Evolutionary conservation across 1,140 invertebrate genomes (phyloP).

Genomic region (Antheraea mylitta): DNA sequence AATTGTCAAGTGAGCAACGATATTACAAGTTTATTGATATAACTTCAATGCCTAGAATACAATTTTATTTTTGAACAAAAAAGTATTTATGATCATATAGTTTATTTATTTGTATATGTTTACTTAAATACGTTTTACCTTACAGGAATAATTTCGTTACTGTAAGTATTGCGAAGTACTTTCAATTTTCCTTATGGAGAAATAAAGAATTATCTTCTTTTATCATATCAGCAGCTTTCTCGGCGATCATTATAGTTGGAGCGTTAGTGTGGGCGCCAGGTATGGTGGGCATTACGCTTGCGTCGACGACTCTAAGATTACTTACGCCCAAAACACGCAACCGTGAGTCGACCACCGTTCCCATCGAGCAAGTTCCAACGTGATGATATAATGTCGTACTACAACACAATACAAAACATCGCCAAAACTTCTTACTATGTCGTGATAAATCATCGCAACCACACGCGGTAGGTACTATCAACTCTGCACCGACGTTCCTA

Average conservation of each 20-base stretch:
- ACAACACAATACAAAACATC: not conserved
- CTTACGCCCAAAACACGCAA: not conserved
- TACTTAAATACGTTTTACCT: no score
- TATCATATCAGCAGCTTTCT: conserved; percentile 2
- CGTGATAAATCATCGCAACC: not conserved
- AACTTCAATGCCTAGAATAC: no score
- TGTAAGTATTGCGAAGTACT: no score
- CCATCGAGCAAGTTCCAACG: conserved; percentile 8
- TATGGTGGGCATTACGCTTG: conserved; percentile 5
- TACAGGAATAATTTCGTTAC: no score
- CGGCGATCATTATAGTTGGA: conserved; percentile 2
- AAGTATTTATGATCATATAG: no score
- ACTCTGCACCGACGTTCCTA: not conserved
- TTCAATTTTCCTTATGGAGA: not conserved
- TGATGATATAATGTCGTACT: not conserved
- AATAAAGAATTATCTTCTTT: not conserved
- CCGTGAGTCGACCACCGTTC: conserved; percentile 7
- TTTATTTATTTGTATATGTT: no score
- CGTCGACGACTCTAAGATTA: conserved; percentile 9
- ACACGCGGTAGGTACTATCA: conserved; percentile 3
- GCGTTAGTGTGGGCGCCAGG: conserved; percentile 1
- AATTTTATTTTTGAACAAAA: no score
- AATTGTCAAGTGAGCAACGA: no score
- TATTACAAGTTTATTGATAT: no score
- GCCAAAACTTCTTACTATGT: not conserved